These are phyloP conservation scores for Agraylea sexmaculata DNA, from an alignment of 1,140 invertebrate genomes.

Conservation along the genomic window DNA sequence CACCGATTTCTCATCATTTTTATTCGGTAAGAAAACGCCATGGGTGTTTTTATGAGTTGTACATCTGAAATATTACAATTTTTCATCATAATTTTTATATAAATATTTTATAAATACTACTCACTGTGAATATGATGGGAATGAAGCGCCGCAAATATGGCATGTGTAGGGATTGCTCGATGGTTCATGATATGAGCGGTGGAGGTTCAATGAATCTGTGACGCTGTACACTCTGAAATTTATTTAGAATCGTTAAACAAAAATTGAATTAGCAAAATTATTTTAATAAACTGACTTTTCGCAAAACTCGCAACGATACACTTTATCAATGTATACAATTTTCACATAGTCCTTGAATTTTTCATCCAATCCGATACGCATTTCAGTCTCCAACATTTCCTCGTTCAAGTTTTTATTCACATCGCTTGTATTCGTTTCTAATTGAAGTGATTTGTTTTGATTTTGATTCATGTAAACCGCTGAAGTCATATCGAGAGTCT, in stretches of 20 bases:
- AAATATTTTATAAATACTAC: not conserved
- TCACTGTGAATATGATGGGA: constrained; percentile 12
- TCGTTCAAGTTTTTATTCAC: not conserved
- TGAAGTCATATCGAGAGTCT: not conserved
- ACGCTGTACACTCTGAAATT: constrained; percentile 12
- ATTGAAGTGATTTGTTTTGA: no score
- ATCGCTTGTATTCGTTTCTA: not conserved
- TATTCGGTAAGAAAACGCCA: constrained; percentile 39
- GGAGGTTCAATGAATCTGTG: constrained; percentile 8
- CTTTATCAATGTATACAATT: constrained; percentile 33
- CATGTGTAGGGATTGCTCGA: constrained; percentile 12
- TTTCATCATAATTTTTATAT: not conserved
- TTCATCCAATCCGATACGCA: constrained; percentile 23
- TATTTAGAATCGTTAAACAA: not conserved
- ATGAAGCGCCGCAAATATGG: constrained; percentile 11
- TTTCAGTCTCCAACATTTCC: constrained; percentile 1
- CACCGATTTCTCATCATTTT: not conserved
- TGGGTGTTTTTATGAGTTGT: constrained; percentile 40
- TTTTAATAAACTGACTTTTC: constrained; percentile 29
- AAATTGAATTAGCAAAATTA: not conserved
- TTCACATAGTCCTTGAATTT: constrained; percentile 23
- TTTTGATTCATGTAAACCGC: no score
- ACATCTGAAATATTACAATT: constrained; percentile 23
- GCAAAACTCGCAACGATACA: constrained; percentile 39
- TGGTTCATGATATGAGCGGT: constrained; percentile 5